Evolutionary conservation across 2,888 invertebrate genomes (phyloP).

Genomic region (Phaonia tiefii): DNA sequence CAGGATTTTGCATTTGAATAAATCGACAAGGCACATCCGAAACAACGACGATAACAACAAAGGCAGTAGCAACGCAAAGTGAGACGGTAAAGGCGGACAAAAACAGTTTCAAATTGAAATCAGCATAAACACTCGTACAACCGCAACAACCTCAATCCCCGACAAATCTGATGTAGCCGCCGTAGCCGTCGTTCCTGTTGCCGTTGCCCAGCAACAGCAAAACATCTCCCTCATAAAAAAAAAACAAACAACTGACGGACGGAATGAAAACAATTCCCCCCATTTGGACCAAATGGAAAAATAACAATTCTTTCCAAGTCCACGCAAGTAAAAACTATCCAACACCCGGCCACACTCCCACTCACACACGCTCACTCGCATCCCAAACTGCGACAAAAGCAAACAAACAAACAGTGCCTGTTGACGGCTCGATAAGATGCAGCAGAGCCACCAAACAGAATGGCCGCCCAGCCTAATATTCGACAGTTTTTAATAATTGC

Average conservation of each 20-base stretch:
- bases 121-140: slow-evolving; percentile 54
- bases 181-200: slow-evolving; percentile 1
- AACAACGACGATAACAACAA: slow-evolving; percentile 62
- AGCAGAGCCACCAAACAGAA: slow-evolving; percentile 39
- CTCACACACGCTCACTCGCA: slow-evolving; percentile 16
- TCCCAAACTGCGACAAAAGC: slow-evolving; percentile 35
- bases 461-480: slow-evolving; percentile 56
- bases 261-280: slow-evolving; percentile 67
- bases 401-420: slow-evolving; percentile 63
- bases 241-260: slow-evolving; percentile 62
- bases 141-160: slow-evolving; percentile 67
- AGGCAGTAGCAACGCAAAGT: slow-evolving; percentile 16
- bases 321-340: slow-evolving; percentile 51
- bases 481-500: slow-evolving; percentile 40
- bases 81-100: slow-evolving; percentile 37
- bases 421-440: slow-evolving; percentile 70
- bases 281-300: slow-evolving; percentile 69
- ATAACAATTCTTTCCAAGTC: slow-evolving; percentile 68
- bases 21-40: slow-evolving; percentile 69
- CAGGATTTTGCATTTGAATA: slow-evolving; percentile 72
- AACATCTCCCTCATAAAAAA: slow-evolving; percentile 40
- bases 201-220: slow-evolving; percentile 33
- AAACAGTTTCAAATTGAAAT: slow-evolving; percentile 60
- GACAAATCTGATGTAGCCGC: slow-evolving; percentile 39
- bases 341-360: slow-evolving; percentile 4